Conservation (phyloP, 2,888 invertebrate species). For the Pristionchus entomophagus region DNA sequence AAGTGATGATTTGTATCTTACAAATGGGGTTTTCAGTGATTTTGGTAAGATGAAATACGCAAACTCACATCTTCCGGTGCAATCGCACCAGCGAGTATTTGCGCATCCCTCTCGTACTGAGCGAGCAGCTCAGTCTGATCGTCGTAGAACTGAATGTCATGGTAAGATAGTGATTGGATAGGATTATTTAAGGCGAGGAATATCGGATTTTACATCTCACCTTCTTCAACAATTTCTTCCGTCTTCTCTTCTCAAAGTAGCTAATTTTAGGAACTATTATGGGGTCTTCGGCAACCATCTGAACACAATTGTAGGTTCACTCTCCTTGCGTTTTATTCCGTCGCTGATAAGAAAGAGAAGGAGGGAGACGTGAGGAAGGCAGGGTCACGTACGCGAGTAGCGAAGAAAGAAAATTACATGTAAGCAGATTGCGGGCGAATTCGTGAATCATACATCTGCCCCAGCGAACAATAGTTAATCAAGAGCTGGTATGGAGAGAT, state of each 20-base stretch:
- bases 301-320: background rate
- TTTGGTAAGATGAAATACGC: too few relatives aligned
- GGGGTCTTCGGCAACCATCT: background rate
- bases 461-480: too few relatives aligned
- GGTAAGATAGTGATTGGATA: background rate
- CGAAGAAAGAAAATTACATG: too few relatives aligned
- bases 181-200: background rate
- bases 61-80: conserved; percentile 47
- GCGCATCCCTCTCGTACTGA: conserved; percentile 56
- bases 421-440: too few relatives aligned
- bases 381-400: too few relatives aligned
- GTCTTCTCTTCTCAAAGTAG: conserved; percentile 49
- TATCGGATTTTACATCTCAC: background rate
- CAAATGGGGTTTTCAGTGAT: too few relatives aligned
- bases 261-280: conserved; percentile 48
- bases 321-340: too few relatives aligned
- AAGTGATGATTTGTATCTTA: background rate
- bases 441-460: too few relatives aligned
- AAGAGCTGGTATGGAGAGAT: too few relatives aligned
- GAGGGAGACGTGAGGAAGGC: too few relatives aligned
- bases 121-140: conserved; percentile 53
- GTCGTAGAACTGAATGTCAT: conserved; percentile 56
- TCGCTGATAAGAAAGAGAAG: too few relatives aligned
- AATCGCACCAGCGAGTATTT: conserved; percentile 52
- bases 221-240: conserved; percentile 49